Evolutionary conservation across 2,797 vertebrate genomes (phyloP).

Genomic region (Fringilla coelebs): DNA sequence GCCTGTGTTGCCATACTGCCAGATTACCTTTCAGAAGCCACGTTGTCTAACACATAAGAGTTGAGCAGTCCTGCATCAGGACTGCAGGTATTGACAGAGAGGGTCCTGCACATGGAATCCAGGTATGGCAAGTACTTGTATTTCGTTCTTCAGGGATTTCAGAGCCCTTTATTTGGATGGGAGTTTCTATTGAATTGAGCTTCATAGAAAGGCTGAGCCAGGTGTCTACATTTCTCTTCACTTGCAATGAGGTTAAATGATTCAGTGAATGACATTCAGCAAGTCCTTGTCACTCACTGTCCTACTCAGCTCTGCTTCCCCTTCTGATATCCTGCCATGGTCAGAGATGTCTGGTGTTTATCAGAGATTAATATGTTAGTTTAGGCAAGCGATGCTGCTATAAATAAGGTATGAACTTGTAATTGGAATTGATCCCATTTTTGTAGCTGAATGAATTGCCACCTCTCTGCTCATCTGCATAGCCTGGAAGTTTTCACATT

Average conservation of each 20-base stretch:
- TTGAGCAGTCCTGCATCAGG: not conserved
- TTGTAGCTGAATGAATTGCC: constrained; percentile 4
- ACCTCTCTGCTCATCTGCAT: not conserved
- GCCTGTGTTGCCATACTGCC: not conserved
- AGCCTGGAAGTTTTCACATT: not conserved
- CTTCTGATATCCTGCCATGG: not conserved
- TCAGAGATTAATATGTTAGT: not conserved
- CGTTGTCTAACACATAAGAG: rapidly evolving
- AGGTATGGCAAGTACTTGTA: not conserved
- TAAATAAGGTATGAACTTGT: constrained; percentile 33
- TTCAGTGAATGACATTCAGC: not conserved
- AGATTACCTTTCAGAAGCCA: not conserved
- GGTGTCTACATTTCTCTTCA: not conserved
- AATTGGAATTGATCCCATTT: constrained; percentile 9
- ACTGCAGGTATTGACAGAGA: not conserved
- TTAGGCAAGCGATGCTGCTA: not conserved
- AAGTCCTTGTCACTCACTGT: not conserved
- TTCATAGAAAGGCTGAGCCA: not conserved
- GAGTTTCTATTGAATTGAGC: not conserved
- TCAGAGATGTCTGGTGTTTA: not conserved
- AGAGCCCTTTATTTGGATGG: not conserved
- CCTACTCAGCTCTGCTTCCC: not conserved
- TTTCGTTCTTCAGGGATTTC: not conserved
- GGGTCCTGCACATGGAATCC: not conserved
- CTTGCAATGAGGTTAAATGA: not conserved